A percentile compares a stretch with the other conserved stretches of the same genome.
Evolutionary conservation across 2,797 vertebrate genomes (phyloP).

Genomic region (Ispidina picta): DNA sequence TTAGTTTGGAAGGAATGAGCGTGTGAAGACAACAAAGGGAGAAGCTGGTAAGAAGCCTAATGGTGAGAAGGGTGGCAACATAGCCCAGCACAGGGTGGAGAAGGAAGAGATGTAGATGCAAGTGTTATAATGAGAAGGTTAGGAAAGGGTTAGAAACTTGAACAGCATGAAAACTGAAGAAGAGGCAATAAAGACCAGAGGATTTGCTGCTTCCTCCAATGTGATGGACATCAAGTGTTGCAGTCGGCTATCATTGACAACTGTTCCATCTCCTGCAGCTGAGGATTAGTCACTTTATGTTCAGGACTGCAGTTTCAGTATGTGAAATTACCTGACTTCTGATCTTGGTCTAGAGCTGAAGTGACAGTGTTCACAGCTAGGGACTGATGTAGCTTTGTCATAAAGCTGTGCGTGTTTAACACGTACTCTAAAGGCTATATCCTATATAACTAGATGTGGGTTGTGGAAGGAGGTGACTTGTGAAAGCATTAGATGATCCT

Average conservation of each 20-base stretch:
- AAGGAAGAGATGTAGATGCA: not conserved
- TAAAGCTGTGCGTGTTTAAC: not conserved
- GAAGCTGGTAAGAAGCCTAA: not conserved
- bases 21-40: not conserved
- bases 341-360: not conserved
- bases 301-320: not conserved
- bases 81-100: not conserved
- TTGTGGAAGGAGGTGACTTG: not conserved
- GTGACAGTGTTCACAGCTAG: not conserved
- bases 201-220: not conserved
- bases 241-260: not conserved
- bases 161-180: not conserved
- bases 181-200: not conserved
- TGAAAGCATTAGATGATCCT: not conserved
- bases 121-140: not conserved
- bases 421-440: not conserved
- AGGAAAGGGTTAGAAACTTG: not conserved
- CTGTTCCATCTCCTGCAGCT: not conserved
- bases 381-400: not conserved
- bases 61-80: not conserved
- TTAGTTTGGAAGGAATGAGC: not conserved
- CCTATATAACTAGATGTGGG: not conserved
- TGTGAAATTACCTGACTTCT: not conserved
- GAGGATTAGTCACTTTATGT: not conserved
- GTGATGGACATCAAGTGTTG: not conserved